Percentiles rank a stretch among this genome's conserved stretches.
Conservation (phyloP, 2,888 invertebrate species). For the Mimas tiliae region DNA sequence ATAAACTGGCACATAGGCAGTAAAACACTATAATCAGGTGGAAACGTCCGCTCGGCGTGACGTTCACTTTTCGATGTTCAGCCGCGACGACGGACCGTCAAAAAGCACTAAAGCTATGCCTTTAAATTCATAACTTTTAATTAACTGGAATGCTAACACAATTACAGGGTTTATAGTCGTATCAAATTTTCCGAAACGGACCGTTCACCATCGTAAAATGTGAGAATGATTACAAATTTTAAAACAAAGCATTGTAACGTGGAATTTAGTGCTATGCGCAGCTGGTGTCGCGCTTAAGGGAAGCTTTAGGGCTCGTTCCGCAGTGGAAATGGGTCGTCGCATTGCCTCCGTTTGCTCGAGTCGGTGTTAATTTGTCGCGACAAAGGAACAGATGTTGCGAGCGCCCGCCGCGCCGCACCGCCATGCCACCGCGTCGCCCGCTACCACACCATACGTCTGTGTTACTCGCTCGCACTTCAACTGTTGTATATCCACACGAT, state of each 20-base stretch:
- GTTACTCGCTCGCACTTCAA: slow-evolving; percentile 6
- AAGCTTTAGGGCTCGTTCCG: slow-evolving; percentile 75
- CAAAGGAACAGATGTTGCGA: slow-evolving; percentile 76
- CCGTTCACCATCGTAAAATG: slow-evolving; percentile 82
- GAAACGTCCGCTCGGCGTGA: not conserved
- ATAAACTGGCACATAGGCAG: slow-evolving; percentile 58
- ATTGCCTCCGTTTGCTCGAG: slow-evolving; percentile 72
- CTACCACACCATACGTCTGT: slow-evolving; percentile 33
- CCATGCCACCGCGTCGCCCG: slow-evolving; percentile 40
- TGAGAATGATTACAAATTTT: slow-evolving; percentile 84
- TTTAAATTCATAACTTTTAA: slow-evolving; percentile 85
- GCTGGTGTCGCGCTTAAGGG: slow-evolving; percentile 75
- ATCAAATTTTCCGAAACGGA: slow-evolving; percentile 84
- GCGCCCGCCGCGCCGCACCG: slow-evolving; percentile 42
- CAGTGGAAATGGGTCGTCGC: slow-evolving; percentile 70
- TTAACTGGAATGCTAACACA: slow-evolving; percentile 82
- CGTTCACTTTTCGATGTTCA: slow-evolving; percentile 44
- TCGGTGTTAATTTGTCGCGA: slow-evolving; percentile 79
- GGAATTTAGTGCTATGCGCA: slow-evolving; percentile 78
- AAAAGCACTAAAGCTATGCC: slow-evolving; percentile 70
- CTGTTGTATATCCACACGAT: not conserved
- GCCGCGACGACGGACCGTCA: slow-evolving; percentile 64
- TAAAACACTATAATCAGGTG: slow-evolving; percentile 38
- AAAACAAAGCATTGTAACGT: slow-evolving; percentile 82
- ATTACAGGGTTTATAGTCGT: slow-evolving; percentile 82